Evolutionary conservation across 2,113 vertebrate species (phyloP).

Genomic region (Holacanthus passer): DNA sequence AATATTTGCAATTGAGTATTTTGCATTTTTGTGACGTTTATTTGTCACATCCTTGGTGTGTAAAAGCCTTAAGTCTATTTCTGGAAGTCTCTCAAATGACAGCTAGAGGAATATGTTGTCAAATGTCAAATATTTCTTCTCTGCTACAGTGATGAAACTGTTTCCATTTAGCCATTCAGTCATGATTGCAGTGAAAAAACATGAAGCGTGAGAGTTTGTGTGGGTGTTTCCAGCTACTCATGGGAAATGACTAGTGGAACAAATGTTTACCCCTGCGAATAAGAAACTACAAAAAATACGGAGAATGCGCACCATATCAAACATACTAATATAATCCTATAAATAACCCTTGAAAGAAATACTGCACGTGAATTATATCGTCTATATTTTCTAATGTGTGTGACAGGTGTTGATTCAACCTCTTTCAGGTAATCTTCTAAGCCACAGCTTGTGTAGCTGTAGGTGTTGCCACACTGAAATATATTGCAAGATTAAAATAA

Average conservation of each 20-base stretch:
- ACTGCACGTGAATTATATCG: neutral
- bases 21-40: too few species aligned
- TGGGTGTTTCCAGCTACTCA: neutral
- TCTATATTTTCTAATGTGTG: neutral
- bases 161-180: neutral
- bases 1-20: too few species aligned
- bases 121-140: neutral
- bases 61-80: too few species aligned
- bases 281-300: neutral
- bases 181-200: neutral
- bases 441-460: neutral
- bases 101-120: neutral
- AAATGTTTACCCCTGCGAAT: neutral
- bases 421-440: neutral
- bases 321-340: neutral
- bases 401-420: neutral
- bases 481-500: neutral
- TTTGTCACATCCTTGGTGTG: too few species aligned
- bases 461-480: neutral
- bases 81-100: neutral
- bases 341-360: neutral
- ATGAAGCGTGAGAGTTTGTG: neutral
- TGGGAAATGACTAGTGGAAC: neutral
- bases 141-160: neutral
- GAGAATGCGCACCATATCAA: neutral